A percentile compares a stretch with the other conserved stretches of the same genome.
Evolutionary conservation across 2,888 invertebrate genomes (phyloP).

Genomic region (Pachycephus smyrnensis): DNA sequence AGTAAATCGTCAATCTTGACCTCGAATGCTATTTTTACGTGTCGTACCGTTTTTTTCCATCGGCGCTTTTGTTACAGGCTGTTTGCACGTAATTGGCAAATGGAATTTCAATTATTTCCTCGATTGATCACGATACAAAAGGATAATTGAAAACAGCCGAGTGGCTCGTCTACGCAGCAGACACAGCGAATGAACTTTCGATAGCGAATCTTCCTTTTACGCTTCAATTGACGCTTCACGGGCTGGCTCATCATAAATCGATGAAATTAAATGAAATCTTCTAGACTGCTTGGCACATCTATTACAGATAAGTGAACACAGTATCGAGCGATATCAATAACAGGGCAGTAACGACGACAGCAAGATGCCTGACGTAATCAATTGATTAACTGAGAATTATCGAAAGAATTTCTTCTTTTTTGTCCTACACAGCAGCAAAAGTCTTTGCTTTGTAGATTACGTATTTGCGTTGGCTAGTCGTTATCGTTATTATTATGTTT

Average conservation of each 20-base stretch:
- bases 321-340: background rate
- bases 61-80: background rate
- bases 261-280: background rate
- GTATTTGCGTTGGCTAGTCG: background rate
- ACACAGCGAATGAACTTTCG: background rate
- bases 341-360: background rate
- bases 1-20: background rate
- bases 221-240: background rate
- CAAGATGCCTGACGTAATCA: background rate
- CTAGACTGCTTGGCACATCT: background rate
- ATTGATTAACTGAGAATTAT: background rate
- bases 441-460: background rate
- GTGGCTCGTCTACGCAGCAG: conserved; percentile 2
- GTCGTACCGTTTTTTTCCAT: background rate
- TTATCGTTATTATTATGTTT: background rate
- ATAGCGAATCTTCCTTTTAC: background rate
- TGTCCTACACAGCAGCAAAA: background rate
- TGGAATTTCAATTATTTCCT: background rate
- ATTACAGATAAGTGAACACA: background rate
- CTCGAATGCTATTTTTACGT: background rate
- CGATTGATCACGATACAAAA: conserved; percentile 7
- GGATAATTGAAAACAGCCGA: conserved; percentile 1
- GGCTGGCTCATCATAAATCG: background rate
- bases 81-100: background rate
- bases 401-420: background rate